These are phyloP conservation scores for Myripristis murdjan DNA, from an alignment of 2,797 vertebrate species.

Conservation along the genomic window DNA sequence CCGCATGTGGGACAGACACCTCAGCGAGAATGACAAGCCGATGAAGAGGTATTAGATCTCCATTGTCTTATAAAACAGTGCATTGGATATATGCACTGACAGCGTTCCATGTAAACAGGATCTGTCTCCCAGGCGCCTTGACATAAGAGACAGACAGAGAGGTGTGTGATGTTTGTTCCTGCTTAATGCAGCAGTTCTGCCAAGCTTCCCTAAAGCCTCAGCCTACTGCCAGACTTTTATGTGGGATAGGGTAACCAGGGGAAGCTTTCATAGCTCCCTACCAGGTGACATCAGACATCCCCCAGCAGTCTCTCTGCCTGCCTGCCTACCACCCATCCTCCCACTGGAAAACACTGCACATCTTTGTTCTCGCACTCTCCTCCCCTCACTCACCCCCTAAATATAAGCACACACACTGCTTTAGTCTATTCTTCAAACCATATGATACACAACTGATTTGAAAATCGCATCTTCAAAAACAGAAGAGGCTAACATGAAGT, in stretches of 20 bases:
- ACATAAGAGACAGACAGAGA: slow-evolving; percentile 72
- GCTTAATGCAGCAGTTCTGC: slow-evolving; percentile 78
- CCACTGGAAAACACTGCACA: slow-evolving; percentile 83
- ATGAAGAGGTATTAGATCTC: slow-evolving; percentile 50
- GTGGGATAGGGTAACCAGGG: slow-evolving; percentile 84
- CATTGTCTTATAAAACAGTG: slow-evolving; percentile 47
- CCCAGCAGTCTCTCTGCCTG: slow-evolving; percentile 61
- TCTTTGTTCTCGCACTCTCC: slow-evolving; percentile 81
- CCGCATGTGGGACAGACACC: slow-evolving; percentile 21
- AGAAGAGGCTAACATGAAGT: slow-evolving; percentile 36
- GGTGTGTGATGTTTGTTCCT: slow-evolving; percentile 80
- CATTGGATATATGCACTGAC: slow-evolving; percentile 56
- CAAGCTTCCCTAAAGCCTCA: slow-evolving; percentile 81
- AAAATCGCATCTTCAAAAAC: slow-evolving; percentile 50
- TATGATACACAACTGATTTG: slow-evolving; percentile 53
- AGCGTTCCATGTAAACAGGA: slow-evolving; percentile 66
- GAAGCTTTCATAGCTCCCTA: slow-evolving; percentile 84
- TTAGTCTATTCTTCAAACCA: slow-evolving; percentile 68
- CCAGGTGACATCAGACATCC: slow-evolving; percentile 87
- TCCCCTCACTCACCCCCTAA: slow-evolving; percentile 64
- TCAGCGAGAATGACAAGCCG: slow-evolving; percentile 42
- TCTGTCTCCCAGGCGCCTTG: slow-evolving; percentile 60
- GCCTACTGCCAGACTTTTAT: slow-evolving; percentile 84
- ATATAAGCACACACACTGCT: slow-evolving; percentile 69
- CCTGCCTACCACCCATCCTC: slow-evolving; percentile 79